These are phyloP conservation scores for Peribatodes rhomboidaria DNA, from an alignment of 2,888 invertebrate genomes.

Conservation along the genomic window DNA sequence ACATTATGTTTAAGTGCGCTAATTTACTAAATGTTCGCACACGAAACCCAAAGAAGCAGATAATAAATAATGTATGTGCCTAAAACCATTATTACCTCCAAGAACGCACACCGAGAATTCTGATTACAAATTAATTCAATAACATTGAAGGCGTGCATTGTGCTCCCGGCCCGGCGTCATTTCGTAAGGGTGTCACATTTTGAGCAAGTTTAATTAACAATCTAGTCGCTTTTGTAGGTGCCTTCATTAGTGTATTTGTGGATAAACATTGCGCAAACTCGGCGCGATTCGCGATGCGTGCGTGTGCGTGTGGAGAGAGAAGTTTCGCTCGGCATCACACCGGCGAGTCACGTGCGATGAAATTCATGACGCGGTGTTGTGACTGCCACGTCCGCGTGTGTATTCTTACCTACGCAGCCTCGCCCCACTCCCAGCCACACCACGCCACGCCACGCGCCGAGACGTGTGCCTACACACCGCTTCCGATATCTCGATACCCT, in stretches of 20 bases:
- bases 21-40: conserved; percentile 40
- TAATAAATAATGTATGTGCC: conserved; percentile 50
- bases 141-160: conserved; percentile 83
- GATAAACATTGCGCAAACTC: conserved; percentile 83
- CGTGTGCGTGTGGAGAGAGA: conserved; percentile 67
- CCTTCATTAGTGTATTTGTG: conserved; percentile 87
- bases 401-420: conserved; percentile 43
- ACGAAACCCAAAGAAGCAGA: conserved; percentile 47
- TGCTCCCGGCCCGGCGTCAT: conserved; percentile 79
- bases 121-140: conserved; percentile 86
- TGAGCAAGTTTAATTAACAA: conserved; percentile 87
- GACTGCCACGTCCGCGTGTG: conserved; percentile 51
- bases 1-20: conserved; percentile 35
- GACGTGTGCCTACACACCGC: conserved; percentile 47
- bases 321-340: conserved; percentile 38
- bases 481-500: conserved; percentile 71
- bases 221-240: conserved; percentile 86
- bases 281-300: conserved; percentile 62
- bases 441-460: conserved; percentile 12
- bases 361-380: conserved; percentile 56
- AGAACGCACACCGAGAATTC: conserved; percentile 81
- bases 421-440: conserved; percentile 27
- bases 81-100: conserved; percentile 74
- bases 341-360: conserved; percentile 62
- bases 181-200: conserved; percentile 86